Base-by-base conservation (phyloP, 2,797 vertebrate genomes). In the Zalophus californianus region DNA sequence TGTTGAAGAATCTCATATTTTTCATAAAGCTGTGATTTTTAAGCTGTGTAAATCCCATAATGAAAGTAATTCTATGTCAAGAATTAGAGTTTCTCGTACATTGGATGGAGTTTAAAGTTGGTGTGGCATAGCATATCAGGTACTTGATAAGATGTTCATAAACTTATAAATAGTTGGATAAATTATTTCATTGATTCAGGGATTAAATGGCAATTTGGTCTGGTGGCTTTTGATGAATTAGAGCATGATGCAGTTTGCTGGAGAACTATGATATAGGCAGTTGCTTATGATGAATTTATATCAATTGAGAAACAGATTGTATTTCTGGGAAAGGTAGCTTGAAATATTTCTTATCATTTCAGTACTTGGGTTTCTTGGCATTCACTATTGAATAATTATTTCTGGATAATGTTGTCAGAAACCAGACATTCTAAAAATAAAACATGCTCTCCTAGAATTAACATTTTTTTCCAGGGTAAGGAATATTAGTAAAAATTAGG, bases 211-310 rank as follows among this genome's bases (percentile, higher is more conserved):
- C 60, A 96, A 58, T 97, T 98, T 82, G 14, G 7, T 96, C 52
- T 88, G 70, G 44, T 97, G 79, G 89, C 87, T 96, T 98, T 96
- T 98, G 96, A 96, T 98, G 95, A 98, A 97, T 77, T 96, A 85
- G 94, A 97, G 72, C 68, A 89, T 78, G 77, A 44, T 79, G 29
- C 95, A 95, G 91, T 89, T 95, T 98, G 96, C 94, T 97, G 89
- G 94, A 96, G 91, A 96, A 86, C 86, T 89, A n/a, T 97, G 87
- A 92, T 91, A 38, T 18, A 97, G 56, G 68, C 54, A 92, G 72
- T 95, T 98, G 95, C 56, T 96, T 96, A 91, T 92, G 94, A 97
- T 97, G 96, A 97, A 97, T 96, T 97, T 98, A 90, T 97, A 93
- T 96, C 97, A 92, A 82, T 64, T 89, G 96, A 94, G 97, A 98